Conservation (phyloP, 2,113 vertebrate species). For the Notarius quadriscutis region DNA sequence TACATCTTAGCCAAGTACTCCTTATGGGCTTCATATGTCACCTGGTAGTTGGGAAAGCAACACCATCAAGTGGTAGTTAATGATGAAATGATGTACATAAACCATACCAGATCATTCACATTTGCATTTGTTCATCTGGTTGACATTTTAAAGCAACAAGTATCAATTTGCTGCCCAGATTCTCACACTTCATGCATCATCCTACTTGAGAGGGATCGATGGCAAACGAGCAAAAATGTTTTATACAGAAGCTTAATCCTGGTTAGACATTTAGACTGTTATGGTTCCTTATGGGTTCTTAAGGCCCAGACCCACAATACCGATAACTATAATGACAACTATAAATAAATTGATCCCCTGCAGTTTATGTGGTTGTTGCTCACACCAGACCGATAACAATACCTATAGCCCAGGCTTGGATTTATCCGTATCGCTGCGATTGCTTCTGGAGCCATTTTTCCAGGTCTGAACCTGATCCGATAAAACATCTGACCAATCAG, state of each 20-base stretch:
- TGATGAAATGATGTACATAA: not conserved
- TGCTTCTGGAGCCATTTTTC: too few relatives aligned
- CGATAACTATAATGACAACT: too few relatives aligned
- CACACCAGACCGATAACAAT: too few relatives aligned
- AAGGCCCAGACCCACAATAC: too few relatives aligned
- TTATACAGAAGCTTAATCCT: not conserved
- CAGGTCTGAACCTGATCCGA: too few relatives aligned
- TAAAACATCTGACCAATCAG: too few relatives aligned
- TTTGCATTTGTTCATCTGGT: not conserved
- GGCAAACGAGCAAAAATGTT: not conserved
- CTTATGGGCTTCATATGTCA: slow-evolving; percentile 98
- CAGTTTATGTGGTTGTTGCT: too few relatives aligned
- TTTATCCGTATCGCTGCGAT: too few relatives aligned
- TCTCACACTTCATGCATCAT: not conserved
- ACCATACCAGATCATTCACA: not conserved
- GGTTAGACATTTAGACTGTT: not conserved
- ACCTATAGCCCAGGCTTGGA: too few relatives aligned
- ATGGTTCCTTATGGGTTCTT: not conserved
- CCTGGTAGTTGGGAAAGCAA: slow-evolving; percentile 69
- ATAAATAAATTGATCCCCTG: too few relatives aligned
- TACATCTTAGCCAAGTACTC: slow-evolving; percentile 99
- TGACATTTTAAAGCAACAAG: not conserved
- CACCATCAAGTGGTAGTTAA: not conserved
- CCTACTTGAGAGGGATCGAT: not conserved
- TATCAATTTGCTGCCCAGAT: not conserved